Conservation (phyloP, 2,113 vertebrate species). For the Puffinus mauretanicus region DNA sequence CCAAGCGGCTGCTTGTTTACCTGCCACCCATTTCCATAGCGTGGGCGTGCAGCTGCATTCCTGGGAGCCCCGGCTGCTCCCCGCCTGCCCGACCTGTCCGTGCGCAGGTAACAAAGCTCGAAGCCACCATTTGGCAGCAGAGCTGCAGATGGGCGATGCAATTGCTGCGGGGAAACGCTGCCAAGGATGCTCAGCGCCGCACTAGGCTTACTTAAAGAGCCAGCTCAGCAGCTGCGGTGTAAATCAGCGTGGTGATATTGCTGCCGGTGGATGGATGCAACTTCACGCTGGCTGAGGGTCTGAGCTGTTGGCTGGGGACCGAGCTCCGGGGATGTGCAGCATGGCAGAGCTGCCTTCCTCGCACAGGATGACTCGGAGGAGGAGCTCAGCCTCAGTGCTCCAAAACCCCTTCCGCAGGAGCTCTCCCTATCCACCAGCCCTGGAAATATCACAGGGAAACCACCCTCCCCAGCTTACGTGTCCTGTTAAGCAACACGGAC, state of each 20-base stretch:
- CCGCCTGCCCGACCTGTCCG: background rate
- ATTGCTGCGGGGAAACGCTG: background rate
- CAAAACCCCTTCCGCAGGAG: background rate
- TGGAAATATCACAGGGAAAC: background rate
- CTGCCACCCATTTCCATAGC: conserved; percentile 13
- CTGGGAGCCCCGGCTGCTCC: background rate
- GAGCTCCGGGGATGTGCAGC: fast-evolving
- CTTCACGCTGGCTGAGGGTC: fast-evolving
- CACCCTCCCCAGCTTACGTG: background rate
- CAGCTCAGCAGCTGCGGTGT: background rate
- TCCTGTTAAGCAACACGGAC: conserved; percentile 2
- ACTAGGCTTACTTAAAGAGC: background rate
- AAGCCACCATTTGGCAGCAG: background rate
- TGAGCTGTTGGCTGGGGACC: background rate
- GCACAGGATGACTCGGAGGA: fast-evolving
- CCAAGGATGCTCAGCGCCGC: background rate
- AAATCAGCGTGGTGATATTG: fast-evolving
- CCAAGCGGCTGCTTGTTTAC: conserved; percentile 25
- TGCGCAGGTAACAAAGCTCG: background rate
- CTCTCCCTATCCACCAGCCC: background rate
- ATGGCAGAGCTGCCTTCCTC: background rate
- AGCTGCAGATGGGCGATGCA: background rate
- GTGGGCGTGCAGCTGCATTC: background rate
- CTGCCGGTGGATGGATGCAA: background rate
- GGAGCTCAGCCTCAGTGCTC: background rate